Evolutionary conservation across 2,113 vertebrate genomes (phyloP), one percentile per base, ranked within the genome.

Genomic region (Mesitornis unicolor): DNA sequence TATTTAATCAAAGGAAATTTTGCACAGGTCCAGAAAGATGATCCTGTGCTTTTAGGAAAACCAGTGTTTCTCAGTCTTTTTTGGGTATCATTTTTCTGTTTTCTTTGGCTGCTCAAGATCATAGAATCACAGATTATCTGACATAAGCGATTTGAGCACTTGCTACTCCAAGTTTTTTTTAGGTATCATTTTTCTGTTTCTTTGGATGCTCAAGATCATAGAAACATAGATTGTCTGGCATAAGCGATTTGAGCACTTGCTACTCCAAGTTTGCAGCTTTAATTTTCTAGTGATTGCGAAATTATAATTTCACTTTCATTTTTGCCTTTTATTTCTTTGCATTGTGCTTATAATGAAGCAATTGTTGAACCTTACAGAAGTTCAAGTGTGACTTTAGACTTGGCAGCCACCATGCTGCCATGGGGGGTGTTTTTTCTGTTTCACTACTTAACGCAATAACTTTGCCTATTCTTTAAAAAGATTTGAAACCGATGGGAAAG

Each of bases 371-470:
- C 50, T 86, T 35, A 42, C 17, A 21, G 11, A 33, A 48, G 12
- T 83, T 64, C 43, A 42, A 75, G 63, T 16, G 13, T n/a, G 25
- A 74, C 29, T 90, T 88, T 92, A 61, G 24, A 40, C 45, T 59
- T 26, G 9, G 40, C 25, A 54, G 25, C 25, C 33, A 33, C 15
- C 45, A 22, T n/a, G 75, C 51, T 20, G 10, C 9, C 33, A 26
- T 9, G 12, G 16, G 19, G 12, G 2, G 9, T 1, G 6, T 0
- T 16, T 25, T 65, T 6, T 40, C 48, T 63, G 35, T 36, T 36
- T 18, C 24, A 45, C 17, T 35, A 33, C 51, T 73, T 83, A 38
- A 35, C 90, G 33, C 21, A 75, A 87, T 84, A 64, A 15, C 10
- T 73, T 77, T 73, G 18, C 28, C 21, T 78, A 74, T 92, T 47